Percentiles rank a stretch among this genome's conserved stretches.
Conservation (phyloP, 2,888 invertebrate species). For the Melieria crassipennis region DNA sequence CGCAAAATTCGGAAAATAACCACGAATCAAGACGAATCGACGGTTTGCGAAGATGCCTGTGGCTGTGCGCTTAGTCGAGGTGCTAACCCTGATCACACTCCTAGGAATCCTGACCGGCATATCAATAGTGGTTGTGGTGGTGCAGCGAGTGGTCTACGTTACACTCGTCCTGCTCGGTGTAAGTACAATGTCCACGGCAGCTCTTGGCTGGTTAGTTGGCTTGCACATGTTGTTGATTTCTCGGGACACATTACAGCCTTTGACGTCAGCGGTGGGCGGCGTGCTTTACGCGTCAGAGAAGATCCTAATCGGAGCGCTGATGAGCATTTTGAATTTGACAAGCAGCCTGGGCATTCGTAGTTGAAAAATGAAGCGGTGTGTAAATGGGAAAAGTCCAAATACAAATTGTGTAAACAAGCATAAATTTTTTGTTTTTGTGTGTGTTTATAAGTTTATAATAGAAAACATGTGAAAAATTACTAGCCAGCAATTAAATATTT, state of each 20-base stretch:
- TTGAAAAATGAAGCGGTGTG: slow-evolving; percentile 1
- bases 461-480: no score
- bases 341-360: slow-evolving; percentile 35
- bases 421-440: no score
- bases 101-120: slow-evolving; percentile 49
- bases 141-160: slow-evolving; percentile 45
- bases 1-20: slow-evolving; percentile 4
- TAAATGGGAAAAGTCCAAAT: no score
- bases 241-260: slow-evolving; percentile 39
- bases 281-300: slow-evolving; percentile 44
- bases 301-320: slow-evolving; percentile 42
- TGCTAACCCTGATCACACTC: slow-evolving; percentile 47
- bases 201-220: not conserved
- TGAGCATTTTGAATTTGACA: slow-evolving; percentile 42
- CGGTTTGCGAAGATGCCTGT: slow-evolving; percentile 47
- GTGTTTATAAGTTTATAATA: no score
- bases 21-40: slow-evolving; percentile 24
- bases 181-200: slow-evolving; percentile 27
- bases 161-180: slow-evolving; percentile 48
- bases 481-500: no score
- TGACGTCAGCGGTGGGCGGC: slow-evolving; percentile 39
- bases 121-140: slow-evolving; percentile 49
- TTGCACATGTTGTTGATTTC: slow-evolving; percentile 6
- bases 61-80: slow-evolving; percentile 51
- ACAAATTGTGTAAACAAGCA: no score